Percentiles rank a stretch among this genome's conserved stretches.
phyloP scores from a whole-genome alignment of 1,140 invertebrate species.

The Arctopsyche grandis region DNA sequence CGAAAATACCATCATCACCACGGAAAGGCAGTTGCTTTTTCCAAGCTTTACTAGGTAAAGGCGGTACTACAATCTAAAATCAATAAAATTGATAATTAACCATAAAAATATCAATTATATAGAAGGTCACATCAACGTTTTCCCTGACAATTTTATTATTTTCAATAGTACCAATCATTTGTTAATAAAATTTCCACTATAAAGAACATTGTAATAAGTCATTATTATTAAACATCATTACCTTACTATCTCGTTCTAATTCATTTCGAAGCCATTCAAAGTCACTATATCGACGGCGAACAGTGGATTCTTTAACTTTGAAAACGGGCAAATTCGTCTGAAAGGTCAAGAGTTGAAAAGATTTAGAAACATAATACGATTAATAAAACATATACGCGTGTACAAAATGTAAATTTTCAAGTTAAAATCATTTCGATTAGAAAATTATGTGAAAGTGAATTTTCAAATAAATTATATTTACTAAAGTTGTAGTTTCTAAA shows the following conservation, averaged over 20 bases:
- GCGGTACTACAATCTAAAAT: conserved; percentile 94
- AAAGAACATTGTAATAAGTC: too few species aligned
- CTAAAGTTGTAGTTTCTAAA: too few species aligned
- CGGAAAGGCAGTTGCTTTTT: conserved; percentile 98
- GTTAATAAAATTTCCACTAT: too few species aligned
- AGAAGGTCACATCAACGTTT: conserved; percentile 24
- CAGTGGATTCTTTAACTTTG: conserved; percentile 99
- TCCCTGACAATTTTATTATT: background rate
- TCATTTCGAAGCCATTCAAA: conserved; percentile 99
- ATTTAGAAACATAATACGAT: conserved; percentile 3
- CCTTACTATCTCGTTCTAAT: conserved; percentile 98
- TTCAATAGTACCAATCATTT: too few species aligned
- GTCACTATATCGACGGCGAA: conserved; percentile 97
- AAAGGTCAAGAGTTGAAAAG: conserved; percentile 60
- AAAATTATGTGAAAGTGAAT: background rate
- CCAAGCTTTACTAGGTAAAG: conserved; percentile 97
- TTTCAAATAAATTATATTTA: background rate
- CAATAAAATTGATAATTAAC: background rate
- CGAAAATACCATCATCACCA: conserved; percentile 98
- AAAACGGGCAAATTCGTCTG: conserved; percentile 99
- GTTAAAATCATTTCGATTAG: background rate
- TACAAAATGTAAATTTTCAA: background rate
- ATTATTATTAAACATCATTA: too few species aligned
- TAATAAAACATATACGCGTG: background rate
- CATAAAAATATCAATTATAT: conserved; percentile 28